phyloP scores from a whole-genome alignment of 2,113 vertebrate genomes.

The Osmerus eperlanus region DNA sequence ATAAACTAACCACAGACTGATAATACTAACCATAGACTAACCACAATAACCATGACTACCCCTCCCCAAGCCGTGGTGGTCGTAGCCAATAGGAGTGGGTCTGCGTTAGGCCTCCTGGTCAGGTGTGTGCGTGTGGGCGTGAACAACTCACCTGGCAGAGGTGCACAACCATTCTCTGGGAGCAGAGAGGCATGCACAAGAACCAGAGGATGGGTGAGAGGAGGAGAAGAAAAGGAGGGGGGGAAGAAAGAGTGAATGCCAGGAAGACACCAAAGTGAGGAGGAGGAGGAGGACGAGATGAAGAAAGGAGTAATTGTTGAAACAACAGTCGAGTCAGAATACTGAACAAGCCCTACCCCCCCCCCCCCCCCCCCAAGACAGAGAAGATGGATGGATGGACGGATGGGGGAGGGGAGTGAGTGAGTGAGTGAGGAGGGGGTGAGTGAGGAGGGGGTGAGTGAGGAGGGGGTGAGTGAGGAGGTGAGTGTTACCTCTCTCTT shows the following conservation, averaged over 20 bases:
- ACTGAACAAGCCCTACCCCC: conserved; percentile 19
- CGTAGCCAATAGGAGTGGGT: conserved; percentile 42
- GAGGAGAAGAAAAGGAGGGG: conserved; percentile 61
- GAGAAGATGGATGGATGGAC: conserved; percentile 29
- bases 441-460: conserved; percentile 16
- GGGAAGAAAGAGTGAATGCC: conserved; percentile 38
- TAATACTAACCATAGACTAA: background rate
- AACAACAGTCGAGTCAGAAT: conserved; percentile 22
- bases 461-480: background rate
- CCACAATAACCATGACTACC: background rate
- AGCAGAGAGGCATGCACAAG: conserved; percentile 92
- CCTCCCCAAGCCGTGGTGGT: conserved; percentile 12
- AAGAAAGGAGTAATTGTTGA: conserved; percentile 19
- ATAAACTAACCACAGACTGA: too few relatives aligned
- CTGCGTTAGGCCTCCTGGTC: conserved; percentile 13
- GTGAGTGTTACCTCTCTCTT: conserved; percentile 89
- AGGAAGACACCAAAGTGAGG: conserved; percentile 15
- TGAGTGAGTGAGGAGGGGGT: conserved; percentile 1
- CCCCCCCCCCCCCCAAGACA: conserved; percentile 37
- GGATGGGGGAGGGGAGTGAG: conserved; percentile 5
- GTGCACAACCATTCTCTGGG: conserved; percentile 98
- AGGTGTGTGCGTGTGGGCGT: conserved; percentile 77
- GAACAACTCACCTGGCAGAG: conserved; percentile 96
- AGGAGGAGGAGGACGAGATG: conserved; percentile 27
- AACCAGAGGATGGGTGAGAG: conserved; percentile 89